Evolutionary conservation across 2,888 invertebrate species (phyloP).

Genomic region (Pterobdella sp.): DNA sequence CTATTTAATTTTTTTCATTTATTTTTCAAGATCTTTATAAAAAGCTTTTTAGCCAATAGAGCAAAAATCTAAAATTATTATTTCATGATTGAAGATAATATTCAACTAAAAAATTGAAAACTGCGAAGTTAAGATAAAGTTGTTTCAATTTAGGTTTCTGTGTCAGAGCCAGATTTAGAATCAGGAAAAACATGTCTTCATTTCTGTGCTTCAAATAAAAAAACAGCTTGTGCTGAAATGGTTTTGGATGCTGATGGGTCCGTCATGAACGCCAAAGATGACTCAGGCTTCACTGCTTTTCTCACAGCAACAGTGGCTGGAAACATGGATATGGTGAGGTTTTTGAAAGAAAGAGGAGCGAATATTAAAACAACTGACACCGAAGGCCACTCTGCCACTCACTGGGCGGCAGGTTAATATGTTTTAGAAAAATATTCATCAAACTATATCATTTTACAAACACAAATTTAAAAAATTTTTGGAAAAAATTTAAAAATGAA

Average conservation of each 20-base stretch:
- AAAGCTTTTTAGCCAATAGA: too few relatives aligned
- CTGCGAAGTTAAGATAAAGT: too few relatives aligned
- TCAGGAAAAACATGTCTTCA: constrained; percentile 29
- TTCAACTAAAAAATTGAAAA: too few relatives aligned
- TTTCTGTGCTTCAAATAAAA: constrained; percentile 21
- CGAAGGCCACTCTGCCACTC: constrained; percentile 87
- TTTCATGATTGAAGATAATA: too few relatives aligned
- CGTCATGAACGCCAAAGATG: constrained; percentile 27
- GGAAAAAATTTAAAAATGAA: background rate
- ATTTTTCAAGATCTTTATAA: too few relatives aligned
- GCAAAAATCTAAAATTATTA: too few relatives aligned
- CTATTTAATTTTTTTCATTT: too few relatives aligned
- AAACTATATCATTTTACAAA: background rate
- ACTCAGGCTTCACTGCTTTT: constrained; percentile 60
- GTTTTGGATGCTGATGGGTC: constrained; percentile 25
- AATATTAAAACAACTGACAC: constrained; percentile 82
- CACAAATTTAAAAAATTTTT: background rate
- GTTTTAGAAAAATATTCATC: background rate
- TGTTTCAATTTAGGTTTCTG: constrained; percentile 4
- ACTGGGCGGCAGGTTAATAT: constrained; percentile 89
- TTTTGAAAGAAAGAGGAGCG: constrained; percentile 76
- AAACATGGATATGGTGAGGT: constrained; percentile 57
- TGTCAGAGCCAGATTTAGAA: background rate
- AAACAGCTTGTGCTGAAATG: constrained; percentile 18
- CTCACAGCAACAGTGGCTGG: constrained; percentile 71